These are phyloP conservation scores for Erynnis tages DNA, from an alignment of 2,888 invertebrate genomes.

Conservation along the genomic window DNA sequence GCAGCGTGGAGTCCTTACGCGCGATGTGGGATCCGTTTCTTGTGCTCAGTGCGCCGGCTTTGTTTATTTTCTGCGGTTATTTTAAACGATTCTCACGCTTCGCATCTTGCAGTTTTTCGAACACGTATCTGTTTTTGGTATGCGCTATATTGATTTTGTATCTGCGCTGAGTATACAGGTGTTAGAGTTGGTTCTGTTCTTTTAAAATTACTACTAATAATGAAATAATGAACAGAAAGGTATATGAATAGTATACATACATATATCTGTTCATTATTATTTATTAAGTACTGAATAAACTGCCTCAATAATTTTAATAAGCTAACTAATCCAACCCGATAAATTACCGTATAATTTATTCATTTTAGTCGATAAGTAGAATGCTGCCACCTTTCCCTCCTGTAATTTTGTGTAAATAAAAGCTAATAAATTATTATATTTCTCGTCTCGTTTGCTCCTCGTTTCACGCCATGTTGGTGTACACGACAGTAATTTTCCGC, in stretches of 20 bases:
- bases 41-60: slow-evolving; percentile 31
- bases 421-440: background rate
- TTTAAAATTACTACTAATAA: too few relatives aligned
- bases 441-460: slow-evolving; percentile 8
- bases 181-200: too few relatives aligned
- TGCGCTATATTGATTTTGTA: slow-evolving; percentile 1
- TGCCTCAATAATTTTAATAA: too few relatives aligned
- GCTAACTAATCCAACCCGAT: too few relatives aligned
- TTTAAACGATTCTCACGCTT: slow-evolving; percentile 27
- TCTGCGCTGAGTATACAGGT: slow-evolving; percentile 1
- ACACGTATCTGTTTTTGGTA: slow-evolving; percentile 4
- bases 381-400: too few relatives aligned
- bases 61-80: slow-evolving; percentile 39
- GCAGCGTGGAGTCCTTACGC: background rate
- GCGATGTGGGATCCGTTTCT: slow-evolving; percentile 25
- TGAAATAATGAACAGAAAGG: too few relatives aligned
- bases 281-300: too few relatives aligned
- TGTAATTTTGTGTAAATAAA: too few relatives aligned
- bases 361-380: too few relatives aligned
- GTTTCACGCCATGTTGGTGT: slow-evolving; percentile 28
- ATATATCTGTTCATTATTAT: too few relatives aligned
- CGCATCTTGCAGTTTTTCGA: slow-evolving; percentile 16
- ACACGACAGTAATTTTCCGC: slow-evolving; percentile 34
- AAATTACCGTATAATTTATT: too few relatives aligned
- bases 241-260: too few relatives aligned